phyloP scores from a whole-genome alignment of 2,797 vertebrate genomes.

The Novumbra hubbsi region DNA sequence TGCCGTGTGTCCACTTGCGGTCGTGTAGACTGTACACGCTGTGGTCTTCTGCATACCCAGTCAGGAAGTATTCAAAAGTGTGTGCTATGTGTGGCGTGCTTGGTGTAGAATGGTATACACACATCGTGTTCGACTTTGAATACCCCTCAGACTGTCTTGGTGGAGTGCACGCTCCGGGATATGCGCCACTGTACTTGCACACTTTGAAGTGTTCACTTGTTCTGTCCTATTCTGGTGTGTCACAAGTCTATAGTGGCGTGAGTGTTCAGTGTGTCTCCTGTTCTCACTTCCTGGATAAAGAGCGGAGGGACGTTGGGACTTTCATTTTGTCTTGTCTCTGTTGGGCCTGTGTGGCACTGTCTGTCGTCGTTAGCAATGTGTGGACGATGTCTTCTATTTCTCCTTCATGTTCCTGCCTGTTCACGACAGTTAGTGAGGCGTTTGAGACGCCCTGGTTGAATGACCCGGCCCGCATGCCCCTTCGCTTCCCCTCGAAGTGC shows the following conservation, averaged over 20 bases:
- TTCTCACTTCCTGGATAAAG: neutral
- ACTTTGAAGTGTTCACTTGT: conserved; percentile 35
- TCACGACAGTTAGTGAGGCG: neutral
- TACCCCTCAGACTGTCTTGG: conserved; percentile 56
- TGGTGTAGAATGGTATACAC: conserved; percentile 57
- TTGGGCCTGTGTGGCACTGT: neutral
- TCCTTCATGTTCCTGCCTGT: conserved; percentile 21
- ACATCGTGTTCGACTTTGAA: conserved; percentile 72
- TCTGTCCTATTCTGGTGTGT: conserved; percentile 4
- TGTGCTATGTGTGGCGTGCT: conserved; percentile 58
- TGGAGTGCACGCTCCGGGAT: conserved; percentile 53
- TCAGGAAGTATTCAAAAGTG: conserved; percentile 63
- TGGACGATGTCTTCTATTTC: conserved; percentile 12
- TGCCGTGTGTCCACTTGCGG: conserved; percentile 41
- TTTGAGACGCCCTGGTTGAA: conserved; percentile 51
- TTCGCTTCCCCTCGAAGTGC: conserved; percentile 32
- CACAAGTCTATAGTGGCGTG: neutral
- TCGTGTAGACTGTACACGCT: conserved; percentile 36
- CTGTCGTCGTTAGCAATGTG: neutral
- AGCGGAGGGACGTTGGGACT: neutral
- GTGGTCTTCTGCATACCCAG: conserved; percentile 66
- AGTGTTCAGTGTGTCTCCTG: neutral
- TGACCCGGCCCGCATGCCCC: conserved; percentile 57
- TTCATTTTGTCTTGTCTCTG: neutral
- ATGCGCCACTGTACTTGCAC: conserved; percentile 49